phyloP scores from a whole-genome alignment of 1,140 invertebrate species.

The Drosophila erecta region DNA sequence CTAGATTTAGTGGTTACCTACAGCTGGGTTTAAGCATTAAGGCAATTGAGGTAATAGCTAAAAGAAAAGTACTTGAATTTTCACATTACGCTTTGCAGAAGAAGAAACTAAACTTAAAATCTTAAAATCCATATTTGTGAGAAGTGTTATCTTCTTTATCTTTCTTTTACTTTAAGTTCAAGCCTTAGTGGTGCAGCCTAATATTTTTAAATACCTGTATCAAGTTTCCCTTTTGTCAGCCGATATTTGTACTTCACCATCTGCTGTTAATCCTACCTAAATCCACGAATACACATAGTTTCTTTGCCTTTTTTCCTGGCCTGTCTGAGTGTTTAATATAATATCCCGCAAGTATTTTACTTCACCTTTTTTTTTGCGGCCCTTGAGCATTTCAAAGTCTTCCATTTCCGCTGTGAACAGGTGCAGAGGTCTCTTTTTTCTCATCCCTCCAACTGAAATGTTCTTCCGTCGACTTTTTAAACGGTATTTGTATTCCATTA shows the following conservation, averaged over 20 bases:
- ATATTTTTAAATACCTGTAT: not conserved
- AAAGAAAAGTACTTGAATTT: not conserved
- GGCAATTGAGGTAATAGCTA: not conserved
- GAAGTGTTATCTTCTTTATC: no score
- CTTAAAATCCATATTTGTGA: no score
- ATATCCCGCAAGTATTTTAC: conserved; percentile 14
- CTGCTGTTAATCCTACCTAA: conserved; percentile 7
- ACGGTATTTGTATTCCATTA: conserved; percentile 74
- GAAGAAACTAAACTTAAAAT: not conserved
- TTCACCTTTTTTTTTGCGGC: conserved; percentile 1
- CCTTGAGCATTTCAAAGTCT: conserved; percentile 40
- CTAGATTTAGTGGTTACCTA: conserved; percentile 6
- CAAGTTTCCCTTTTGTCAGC: conserved; percentile 2
- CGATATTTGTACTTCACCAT: not conserved
- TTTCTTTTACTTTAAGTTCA: no score
- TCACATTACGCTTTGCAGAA: not conserved
- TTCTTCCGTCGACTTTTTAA: conserved; percentile 8
- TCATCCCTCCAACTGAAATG: not conserved
- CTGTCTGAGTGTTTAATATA: conserved; percentile 19
- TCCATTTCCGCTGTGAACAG: conserved; percentile 27
- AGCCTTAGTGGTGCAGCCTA: not conserved
- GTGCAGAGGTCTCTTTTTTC: conserved; percentile 1
- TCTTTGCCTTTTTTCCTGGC: not conserved
- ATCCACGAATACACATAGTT: not conserved
- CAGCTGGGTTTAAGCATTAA: not conserved